Base-by-base conservation (phyloP, 2,113 vertebrate species). In the Dasypus novemcinctus region DNA sequence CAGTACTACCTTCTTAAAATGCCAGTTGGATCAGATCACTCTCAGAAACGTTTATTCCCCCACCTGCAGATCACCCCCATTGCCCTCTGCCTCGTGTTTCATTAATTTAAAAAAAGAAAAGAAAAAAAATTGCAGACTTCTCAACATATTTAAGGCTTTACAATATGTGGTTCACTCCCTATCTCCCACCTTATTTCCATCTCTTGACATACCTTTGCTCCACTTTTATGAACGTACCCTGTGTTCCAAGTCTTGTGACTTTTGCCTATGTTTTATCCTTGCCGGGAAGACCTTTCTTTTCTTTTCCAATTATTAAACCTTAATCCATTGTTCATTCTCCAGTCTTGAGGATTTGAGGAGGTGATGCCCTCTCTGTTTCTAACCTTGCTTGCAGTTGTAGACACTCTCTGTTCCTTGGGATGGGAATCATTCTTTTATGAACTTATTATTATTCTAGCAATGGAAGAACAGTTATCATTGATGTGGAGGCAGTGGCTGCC, bases 161-260 rank as follows among this genome's bases (percentile, higher is more conserved):
- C 1, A 9, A 38, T 8, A 25, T 46, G 69, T 88, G 38, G 9
- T 31, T 31, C 31, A 25, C 7, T 57, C 54, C 25, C 33, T 15
- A 0, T n/a, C 79, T 80, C 25, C 59, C 41, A 14, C 12, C 29
- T 72, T 13, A 75, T 68, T 57, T 64, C 14, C 4, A 7, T 49
- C 36, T 72, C 43, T 90, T 69, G 25, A 31, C 15, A 27, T 17
- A 31, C 7, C 4, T 15, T 0, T 43, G 31, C 21, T 23, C 27
- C 27, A 20, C 12, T 14, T 76, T 29, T 75, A 64, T 5, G 21
- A 10, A 3, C 46, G 76, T 2, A 3, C 6, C 23, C 0, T 41
- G 13, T 0, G 1, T 4, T 7, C 52, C 0, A 0, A 74, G 31
- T n/a, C 6, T 13, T 54, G 25, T 21, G 69, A 15, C 7, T 14